Conservation (phyloP, 2,113 vertebrate genomes). For the Oxyura jamaicensis region DNA sequence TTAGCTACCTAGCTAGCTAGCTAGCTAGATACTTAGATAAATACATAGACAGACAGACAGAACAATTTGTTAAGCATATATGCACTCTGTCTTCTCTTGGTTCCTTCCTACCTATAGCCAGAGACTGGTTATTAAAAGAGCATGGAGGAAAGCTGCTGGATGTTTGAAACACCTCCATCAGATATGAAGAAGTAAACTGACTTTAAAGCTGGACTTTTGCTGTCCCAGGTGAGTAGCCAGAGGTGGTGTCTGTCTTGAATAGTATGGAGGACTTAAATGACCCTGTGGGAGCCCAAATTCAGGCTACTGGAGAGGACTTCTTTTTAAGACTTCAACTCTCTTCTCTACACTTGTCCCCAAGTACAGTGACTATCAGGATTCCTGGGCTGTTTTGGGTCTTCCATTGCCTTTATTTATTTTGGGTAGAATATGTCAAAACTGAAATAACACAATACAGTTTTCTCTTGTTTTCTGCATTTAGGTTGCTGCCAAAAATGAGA, state of each 20-base stretch:
- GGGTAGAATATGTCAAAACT: neutral
- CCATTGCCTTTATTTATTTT: neutral
- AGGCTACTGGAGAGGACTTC: neutral
- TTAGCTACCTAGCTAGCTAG: neutral
- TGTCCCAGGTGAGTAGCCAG: neutral
- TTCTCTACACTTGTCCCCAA: neutral
- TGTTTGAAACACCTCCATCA: neutral
- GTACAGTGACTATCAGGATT: neutral
- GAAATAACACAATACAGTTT: neutral
- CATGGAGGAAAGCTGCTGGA: neutral
- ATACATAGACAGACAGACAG: neutral
- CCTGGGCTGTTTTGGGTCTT: neutral
- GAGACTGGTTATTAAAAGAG: neutral
- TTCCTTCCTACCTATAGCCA: neutral
- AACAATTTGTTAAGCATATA: neutral
- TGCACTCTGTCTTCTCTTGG: neutral
- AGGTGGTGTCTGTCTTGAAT: neutral
- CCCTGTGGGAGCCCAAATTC: neutral
- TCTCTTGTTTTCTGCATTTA: neutral
- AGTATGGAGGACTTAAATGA: neutral
- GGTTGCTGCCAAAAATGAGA: conserved; percentile 20
- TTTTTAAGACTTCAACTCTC: neutral
- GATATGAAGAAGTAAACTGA: neutral
- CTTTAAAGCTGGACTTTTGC: neutral
- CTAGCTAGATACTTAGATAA: neutral